phyloP scores from a whole-genome alignment of 2,113 vertebrate genomes.

The Alethe castanea region DNA sequence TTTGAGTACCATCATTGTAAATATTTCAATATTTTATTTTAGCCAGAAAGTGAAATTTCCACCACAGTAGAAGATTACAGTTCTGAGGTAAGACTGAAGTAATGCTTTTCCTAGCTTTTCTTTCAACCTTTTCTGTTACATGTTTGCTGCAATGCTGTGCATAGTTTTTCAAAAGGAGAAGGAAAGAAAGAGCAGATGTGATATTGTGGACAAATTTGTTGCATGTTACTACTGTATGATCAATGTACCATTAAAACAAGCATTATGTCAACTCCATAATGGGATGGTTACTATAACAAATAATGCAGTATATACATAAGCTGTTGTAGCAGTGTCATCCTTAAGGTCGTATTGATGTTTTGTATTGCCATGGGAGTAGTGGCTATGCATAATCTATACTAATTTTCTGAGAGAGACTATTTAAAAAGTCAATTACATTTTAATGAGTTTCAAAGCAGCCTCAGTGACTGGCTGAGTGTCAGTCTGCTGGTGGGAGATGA shows the following conservation, averaged over 20 bases:
- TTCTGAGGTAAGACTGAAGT: slow-evolving; percentile 86
- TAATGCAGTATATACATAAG: background rate
- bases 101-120: background rate
- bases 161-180: background rate
- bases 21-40: slow-evolving; percentile 67
- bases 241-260: background rate
- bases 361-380: background rate
- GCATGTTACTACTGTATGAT: background rate
- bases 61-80: slow-evolving; percentile 93
- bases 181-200: background rate
- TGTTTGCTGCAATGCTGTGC: background rate
- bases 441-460: background rate
- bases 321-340: background rate
- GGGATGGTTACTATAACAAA: background rate
- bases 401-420: background rate
- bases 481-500: background rate
- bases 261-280: background rate
- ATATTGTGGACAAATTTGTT: background rate
- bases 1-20: slow-evolving; percentile 11
- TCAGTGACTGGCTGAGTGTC: background rate
- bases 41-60: slow-evolving; percentile 92
- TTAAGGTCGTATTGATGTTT: background rate
- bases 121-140: background rate
- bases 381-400: background rate
- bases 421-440: background rate